phyloP scores from a whole-genome alignment of 2,113 vertebrate species.

The Leptosomus discolor region DNA sequence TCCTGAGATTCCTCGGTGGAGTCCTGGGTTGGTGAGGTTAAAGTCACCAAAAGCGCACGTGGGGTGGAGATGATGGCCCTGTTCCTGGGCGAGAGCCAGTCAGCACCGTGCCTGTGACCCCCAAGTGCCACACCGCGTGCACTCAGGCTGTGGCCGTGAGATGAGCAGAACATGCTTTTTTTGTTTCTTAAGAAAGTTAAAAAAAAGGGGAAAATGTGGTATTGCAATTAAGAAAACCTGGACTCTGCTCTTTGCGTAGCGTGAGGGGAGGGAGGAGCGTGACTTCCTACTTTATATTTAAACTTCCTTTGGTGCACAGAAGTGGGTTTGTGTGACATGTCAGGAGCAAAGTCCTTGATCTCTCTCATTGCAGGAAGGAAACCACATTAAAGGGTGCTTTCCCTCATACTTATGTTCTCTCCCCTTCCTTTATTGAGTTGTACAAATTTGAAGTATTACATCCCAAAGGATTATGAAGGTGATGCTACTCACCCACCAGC shows the following conservation, averaged over 20 bases:
- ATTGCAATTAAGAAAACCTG: neutral
- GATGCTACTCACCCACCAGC: neutral
- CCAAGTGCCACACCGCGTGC: rapidly evolving
- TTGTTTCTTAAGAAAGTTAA: neutral
- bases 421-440: neutral
- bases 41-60: rapidly evolving
- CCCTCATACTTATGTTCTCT: neutral
- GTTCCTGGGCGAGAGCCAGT: rapidly evolving
- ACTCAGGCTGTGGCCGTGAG: rapidly evolving
- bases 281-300: neutral
- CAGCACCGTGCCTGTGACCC: neutral
- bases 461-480: neutral
- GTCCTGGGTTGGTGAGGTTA: neutral
- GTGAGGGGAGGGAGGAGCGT: neutral
- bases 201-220: neutral
- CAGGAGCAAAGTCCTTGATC: neutral
- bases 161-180: neutral
- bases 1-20: neutral
- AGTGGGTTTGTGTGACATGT: neutral
- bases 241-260: neutral
- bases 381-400: neutral
- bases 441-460: neutral
- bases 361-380: neutral
- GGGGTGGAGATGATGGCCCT: rapidly evolving
- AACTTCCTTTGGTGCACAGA: neutral